Evolutionary conservation across 2,888 invertebrate genomes (phyloP), one percentile per base, ranked within the genome.

Genomic region (Caenorhabditis plicata): DNA sequence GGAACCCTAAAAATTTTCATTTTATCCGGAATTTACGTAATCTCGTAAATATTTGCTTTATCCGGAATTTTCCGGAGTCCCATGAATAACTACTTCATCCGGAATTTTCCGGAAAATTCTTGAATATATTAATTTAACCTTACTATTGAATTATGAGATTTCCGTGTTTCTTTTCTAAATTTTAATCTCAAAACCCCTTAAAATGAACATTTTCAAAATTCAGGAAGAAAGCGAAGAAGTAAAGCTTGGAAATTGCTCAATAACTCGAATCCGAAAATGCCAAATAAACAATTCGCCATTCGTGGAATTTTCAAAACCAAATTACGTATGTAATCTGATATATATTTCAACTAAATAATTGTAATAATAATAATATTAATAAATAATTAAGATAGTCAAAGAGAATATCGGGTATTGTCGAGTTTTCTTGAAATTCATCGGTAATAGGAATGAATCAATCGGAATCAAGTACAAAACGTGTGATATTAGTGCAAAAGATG

Each of bases 401-500:
- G 74, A 74, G 44, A 71, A 58, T 36, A 43, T 45, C 5, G 65
- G 64, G 35, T 50, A 44, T 39, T 65, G 60, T 0, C 65, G 74
- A 15, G 31, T 65, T 4, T 67, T 49, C 39, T 55, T 72, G 20
- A n/a, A n/a, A n/a, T n/a, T n/a, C n/a, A n/a, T n/a, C 19, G 57
- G 56, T 25, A 49, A 50, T 19, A 41, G 46, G 35, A 52, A 52
- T n/a, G 41, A 46, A n/a, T 26, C 43, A 2, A 36, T 53, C 15
- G 36, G 26, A 4, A 83, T 86, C 3, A 81, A 81, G 39, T 87
- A 85, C 84, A 82, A 81, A 62, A 86, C 87, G 1, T 82, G 84
- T 54, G 86, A 87, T 73, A 83, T 85, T 51, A 83, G 85, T 8
- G 87, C 87, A 1, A 81, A 84, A 33, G 82, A 82, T 25, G 85